Evolutionary conservation across 2,113 vertebrate genomes (phyloP), one percentile per base, ranked within the genome.

Genomic region (Pangasianodon hypophthalmus): DNA sequence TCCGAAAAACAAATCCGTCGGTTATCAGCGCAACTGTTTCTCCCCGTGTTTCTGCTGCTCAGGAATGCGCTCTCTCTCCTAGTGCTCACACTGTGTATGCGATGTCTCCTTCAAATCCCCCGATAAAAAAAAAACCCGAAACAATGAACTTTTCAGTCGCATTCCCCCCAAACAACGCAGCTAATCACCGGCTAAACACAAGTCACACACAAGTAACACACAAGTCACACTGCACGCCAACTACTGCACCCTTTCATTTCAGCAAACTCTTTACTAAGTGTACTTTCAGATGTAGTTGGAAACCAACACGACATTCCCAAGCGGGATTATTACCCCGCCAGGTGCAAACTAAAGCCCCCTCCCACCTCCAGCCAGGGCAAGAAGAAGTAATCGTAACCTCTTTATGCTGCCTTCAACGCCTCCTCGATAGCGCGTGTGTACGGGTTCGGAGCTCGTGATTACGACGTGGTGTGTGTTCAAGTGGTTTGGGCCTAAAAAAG

Each of bases 121-220:
- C 93, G 95, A 95, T 96, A 94, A 91, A 32, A 4, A n/a, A 48
- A n/a, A 44, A 79, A 94, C 94, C 91, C 83, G 92, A 92, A 94
- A 96, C 95, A 96, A 95, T 93, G 93, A 92, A 92, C 84, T 93
- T 95, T 94, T 94, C 92, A 94, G 90, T 84, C 71, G 93, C 93
- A 93, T 91, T 90, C 92, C 50, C 4, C n/a, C 14, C 6, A 54
- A 56, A 82, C 50, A 82, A n/a, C 50, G n/a, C 77, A 80, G 48
- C 46, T 50, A 80, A 52, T 80, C 24, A 52, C 5, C 44, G 5
- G 44, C 9, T 32, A 3, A 79, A 79, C 6, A 19, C 37, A 32
- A 32, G 18, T 1, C 46, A 32, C 50, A 56, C 37, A 37, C 37
- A 32, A 32, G 18, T 1, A 75, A 32, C 50, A 56, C 37, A 37